Evolutionary conservation across 2,797 vertebrate species (phyloP).

Genomic region (Stomatorhinus walkeri): DNA sequence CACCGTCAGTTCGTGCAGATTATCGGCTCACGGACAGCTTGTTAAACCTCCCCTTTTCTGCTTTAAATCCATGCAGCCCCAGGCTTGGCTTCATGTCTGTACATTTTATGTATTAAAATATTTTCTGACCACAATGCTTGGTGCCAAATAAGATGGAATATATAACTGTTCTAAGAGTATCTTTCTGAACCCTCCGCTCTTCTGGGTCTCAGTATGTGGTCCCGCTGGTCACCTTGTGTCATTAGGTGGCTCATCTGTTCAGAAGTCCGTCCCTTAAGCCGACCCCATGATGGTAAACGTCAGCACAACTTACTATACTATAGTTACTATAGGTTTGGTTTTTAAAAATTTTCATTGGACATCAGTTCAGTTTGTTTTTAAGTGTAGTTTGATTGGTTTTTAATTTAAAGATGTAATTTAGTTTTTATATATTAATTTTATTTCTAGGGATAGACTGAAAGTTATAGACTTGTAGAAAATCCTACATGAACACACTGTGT

Average conservation of each 20-base stretch:
- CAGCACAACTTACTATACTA: background rate
- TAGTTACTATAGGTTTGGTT: background rate
- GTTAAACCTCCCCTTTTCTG: background rate
- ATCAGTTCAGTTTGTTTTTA: background rate
- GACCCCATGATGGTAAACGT: background rate
- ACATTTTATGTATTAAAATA: background rate
- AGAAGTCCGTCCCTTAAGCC: background rate
- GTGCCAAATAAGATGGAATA: background rate
- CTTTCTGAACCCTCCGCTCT: background rate
- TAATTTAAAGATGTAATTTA: background rate
- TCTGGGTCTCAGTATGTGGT: background rate
- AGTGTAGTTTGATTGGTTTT: background rate
- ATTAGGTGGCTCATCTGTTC: background rate
- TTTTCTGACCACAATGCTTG: background rate
- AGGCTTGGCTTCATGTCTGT: background rate
- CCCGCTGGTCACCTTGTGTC: background rate
- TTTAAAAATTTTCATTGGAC: background rate
- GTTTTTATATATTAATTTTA: background rate
- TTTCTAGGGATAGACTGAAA: background rate
- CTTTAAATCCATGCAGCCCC: background rate
- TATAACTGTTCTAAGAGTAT: background rate
- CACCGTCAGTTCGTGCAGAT: background rate
- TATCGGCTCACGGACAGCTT: background rate
- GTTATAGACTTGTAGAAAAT: background rate
- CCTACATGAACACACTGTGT: background rate